Conservation (phyloP, 2,888 invertebrate genomes). For the Hydrotaea cyrtoneurina region DNA sequence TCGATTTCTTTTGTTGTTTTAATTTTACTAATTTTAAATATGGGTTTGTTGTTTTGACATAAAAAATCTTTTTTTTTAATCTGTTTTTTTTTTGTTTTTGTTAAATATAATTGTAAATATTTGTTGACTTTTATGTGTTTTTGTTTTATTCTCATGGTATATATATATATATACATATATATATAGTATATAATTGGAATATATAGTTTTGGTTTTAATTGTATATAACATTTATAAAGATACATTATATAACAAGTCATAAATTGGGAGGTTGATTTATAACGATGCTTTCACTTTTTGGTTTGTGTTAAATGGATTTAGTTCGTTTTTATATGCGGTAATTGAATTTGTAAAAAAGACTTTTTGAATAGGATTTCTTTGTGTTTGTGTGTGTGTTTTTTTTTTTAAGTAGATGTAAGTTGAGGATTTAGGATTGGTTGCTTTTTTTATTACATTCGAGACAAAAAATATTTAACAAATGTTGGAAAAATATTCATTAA, state of each 20-base stretch:
- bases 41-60: constrained; percentile 52
- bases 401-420: not conserved
- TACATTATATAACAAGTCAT: constrained; percentile 67
- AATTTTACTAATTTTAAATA: constrained; percentile 57
- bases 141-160: constrained; percentile 49
- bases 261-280: constrained; percentile 65
- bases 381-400: constrained; percentile 7
- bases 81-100: constrained; percentile 43
- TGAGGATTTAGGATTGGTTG: no score
- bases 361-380: constrained; percentile 60
- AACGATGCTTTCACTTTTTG: constrained; percentile 44
- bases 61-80: constrained; percentile 56
- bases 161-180: no score
- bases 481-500: no score
- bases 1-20: constrained; percentile 45
- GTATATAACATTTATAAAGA: constrained; percentile 68
- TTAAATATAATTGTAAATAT: constrained; percentile 67
- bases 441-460: no score
- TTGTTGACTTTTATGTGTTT: constrained; percentile 42
- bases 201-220: constrained; percentile 61
- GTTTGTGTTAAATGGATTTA: constrained; percentile 20
- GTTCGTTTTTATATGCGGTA: constrained; percentile 34
- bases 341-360: constrained; percentile 61
- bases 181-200: constrained; percentile 68
- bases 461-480: no score